A percentile compares a stretch with the other conserved stretches of the same genome.
Conservation (phyloP, 2,888 invertebrate species). For the Apodemia zela region DNA sequence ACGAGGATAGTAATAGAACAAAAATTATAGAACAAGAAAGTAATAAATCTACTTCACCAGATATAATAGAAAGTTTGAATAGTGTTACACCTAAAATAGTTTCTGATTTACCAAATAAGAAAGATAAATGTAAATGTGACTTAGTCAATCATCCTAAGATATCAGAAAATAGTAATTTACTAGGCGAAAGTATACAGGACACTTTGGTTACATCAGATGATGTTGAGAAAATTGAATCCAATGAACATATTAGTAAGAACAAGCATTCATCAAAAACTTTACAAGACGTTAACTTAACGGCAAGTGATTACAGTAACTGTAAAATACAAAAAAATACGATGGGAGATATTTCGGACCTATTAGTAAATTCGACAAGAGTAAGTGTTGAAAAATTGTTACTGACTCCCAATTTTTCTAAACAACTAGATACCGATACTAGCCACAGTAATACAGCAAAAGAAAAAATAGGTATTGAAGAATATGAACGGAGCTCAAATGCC, state of each 20-base stretch:
- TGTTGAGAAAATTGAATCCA: neutral
- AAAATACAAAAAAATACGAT: neutral
- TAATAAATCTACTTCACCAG: constrained; percentile 8
- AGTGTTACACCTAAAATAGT: neutral
- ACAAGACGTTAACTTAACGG: neutral
- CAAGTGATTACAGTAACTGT: neutral
- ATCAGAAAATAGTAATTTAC: neutral
- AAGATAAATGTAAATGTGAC: neutral
- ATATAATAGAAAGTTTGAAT: constrained; percentile 1
- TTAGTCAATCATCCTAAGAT: neutral
- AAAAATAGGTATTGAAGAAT: too few relatives aligned
- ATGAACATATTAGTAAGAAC: neutral
- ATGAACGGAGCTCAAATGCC: neutral
- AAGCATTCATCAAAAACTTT: neutral
- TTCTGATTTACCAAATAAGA: neutral
- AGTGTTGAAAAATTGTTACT: neutral
- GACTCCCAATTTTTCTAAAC: constrained; percentile 19
- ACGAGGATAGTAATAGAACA: constrained; percentile 21
- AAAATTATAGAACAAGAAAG: constrained; percentile 23
- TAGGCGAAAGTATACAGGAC: neutral
- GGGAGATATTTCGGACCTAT: neutral
- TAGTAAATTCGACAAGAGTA: neutral
- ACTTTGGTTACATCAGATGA: neutral
- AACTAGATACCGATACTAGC: neutral
- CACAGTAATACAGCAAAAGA: too few relatives aligned